Evolutionary conservation across 2,888 invertebrate genomes (phyloP).

Genomic region (Cantharis lateralis): DNA sequence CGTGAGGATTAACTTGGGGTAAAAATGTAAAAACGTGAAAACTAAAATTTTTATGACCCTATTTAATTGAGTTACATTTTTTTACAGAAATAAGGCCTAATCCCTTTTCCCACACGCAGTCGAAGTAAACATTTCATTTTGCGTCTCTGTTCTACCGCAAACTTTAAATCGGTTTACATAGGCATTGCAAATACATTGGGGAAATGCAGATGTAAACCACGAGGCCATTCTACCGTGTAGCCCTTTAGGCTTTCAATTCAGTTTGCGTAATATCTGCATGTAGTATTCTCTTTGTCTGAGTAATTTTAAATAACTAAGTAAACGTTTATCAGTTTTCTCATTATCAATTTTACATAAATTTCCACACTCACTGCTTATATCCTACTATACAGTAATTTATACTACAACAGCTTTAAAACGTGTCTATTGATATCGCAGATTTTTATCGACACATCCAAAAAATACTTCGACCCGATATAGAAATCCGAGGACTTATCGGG

Average conservation of each 20-base stretch:
- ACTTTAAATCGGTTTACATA: slow-evolving; percentile 30
- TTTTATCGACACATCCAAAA: no score
- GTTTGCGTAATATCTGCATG: slow-evolving; percentile 29
- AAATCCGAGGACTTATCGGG: neutral
- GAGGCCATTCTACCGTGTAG: slow-evolving; percentile 30
- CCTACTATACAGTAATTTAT: neutral
- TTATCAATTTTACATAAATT: neutral
- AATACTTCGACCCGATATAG: no score
- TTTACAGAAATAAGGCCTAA: slow-evolving; percentile 15
- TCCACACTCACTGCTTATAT: neutral
- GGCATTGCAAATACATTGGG: slow-evolving; percentile 33
- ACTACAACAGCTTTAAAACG: neutral
- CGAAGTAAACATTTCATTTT: slow-evolving; percentile 25
- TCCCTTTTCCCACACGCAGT: slow-evolving; percentile 19
- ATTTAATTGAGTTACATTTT: neutral
- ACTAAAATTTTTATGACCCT: slow-evolving; percentile 1
- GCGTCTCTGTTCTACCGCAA: slow-evolving; percentile 27
- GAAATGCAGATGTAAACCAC: slow-evolving; percentile 33
- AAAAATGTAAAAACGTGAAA: neutral
- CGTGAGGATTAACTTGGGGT: neutral
- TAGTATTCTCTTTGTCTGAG: slow-evolving; percentile 26
- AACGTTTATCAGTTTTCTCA: neutral
- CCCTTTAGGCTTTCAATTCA: slow-evolving; percentile 31
- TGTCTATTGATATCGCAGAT: neutral
- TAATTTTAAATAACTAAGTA: neutral